Evolutionary conservation across 2,797 vertebrate genomes (phyloP), one percentile per base, ranked within the genome.

Genomic region (Myiothlypis coronata): DNA sequence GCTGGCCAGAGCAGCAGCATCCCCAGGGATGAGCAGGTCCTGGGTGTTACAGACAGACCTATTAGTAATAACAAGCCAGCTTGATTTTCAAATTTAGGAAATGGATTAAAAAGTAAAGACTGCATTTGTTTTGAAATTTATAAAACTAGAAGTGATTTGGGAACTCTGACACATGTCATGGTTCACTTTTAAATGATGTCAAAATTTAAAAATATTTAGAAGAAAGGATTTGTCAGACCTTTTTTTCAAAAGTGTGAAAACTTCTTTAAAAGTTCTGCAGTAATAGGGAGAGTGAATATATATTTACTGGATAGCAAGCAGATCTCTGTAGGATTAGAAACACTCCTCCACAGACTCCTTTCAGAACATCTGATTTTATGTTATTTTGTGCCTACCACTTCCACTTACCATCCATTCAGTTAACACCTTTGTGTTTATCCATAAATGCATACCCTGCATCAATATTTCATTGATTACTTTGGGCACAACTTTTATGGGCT

Each of bases 391-490:
- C 81, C 68, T 93, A 46, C 69, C 84, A 35, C 34, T 79, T 94
- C 83, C 89, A 7, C 3, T 94, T 89, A 81, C 44, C 57, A 52
- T 96, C 74, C 67, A 79, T 77, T 69, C 71, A 86, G 82, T 43
- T 92, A 95, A 93, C 60, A 94, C 83, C 76, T 94, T 90, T 94
- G 41, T 79, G 86, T 89, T 72, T 84, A 47, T 55, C 60, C 67
- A 56, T 78, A 95, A 95, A 50, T 75, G 63, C 63, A 83, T 34
- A 21, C 8, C 82, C 87, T 92, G 67, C 91, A 96, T 78, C 94
- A 96, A 87, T 41, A 95, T 92, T 96, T 92, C 70, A 96, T 91
- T 93, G 92, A 93, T 94, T 96, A 90, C 96, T 92, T 95, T 50
- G 77, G 60, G 39, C 46, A 72, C 71, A 75, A 82, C 61, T 78